phyloP scores from a whole-genome alignment of 1,140 invertebrate genomes.

The Meloidogyne exigua region DNA sequence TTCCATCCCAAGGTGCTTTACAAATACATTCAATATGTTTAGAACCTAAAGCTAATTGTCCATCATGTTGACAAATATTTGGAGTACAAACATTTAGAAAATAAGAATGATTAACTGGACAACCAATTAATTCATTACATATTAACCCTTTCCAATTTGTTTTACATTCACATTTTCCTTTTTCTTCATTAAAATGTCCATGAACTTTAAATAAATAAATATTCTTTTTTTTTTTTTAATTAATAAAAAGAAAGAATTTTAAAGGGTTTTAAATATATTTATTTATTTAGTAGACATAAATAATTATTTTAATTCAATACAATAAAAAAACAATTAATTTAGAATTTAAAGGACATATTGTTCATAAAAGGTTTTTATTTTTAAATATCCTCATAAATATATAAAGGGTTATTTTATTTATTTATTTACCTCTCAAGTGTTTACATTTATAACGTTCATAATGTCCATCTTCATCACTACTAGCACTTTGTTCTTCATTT shows the following conservation, averaged over 20 bases:
- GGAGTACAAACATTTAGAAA: slow-evolving; percentile 42
- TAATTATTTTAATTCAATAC: too few species aligned
- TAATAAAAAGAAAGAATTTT: too few species aligned
- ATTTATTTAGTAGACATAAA: too few species aligned
- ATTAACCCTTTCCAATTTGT: slow-evolving; percentile 49
- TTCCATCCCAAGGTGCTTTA: slow-evolving; percentile 51
- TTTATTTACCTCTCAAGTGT: slow-evolving; percentile 38
- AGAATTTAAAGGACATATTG: too few species aligned
- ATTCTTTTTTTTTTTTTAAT: slow-evolving; percentile 10
- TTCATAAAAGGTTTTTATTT: too few species aligned
- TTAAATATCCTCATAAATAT: too few species aligned
- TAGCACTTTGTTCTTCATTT: slow-evolving; percentile 28
- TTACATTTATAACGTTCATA: slow-evolving; percentile 53
- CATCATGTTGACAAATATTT: slow-evolving; percentile 46
- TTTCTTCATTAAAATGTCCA: slow-evolving; percentile 46
- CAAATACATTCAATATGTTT: slow-evolving; percentile 50
- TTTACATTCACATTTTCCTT: slow-evolving; percentile 42
- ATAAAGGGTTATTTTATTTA: too few species aligned
- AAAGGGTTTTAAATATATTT: too few species aligned
- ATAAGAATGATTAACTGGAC: slow-evolving; percentile 44
- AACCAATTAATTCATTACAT: slow-evolving; percentile 45
- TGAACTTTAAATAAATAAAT: slow-evolving; percentile 40
- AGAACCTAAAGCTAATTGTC: slow-evolving; percentile 37
- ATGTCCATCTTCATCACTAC: slow-evolving; percentile 39
- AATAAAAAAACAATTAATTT: too few species aligned